Conservation (phyloP, 1,140 invertebrate species). For the Nylanderia fulva region DNA sequence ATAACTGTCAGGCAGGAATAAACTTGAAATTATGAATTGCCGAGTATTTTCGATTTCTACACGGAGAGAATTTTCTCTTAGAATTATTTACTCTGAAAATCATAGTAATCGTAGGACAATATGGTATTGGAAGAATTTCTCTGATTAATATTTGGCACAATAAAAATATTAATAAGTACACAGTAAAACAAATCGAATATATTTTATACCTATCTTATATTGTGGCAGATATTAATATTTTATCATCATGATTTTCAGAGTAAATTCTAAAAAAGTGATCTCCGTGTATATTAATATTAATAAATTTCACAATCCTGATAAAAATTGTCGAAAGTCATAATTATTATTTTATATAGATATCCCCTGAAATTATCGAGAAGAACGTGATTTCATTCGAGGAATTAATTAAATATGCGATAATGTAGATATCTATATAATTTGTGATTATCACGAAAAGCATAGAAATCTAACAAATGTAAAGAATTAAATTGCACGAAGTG, state of each 20-base stretch:
- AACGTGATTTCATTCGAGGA: background rate
- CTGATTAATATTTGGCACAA: no score
- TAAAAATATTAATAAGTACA: no score
- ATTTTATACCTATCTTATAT: no score
- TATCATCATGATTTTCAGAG: no score
- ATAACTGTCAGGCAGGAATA: slow-evolving; percentile 8
- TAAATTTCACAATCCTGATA: background rate
- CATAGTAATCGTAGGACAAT: no score
- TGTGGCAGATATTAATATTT: no score
- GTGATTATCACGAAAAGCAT: background rate
- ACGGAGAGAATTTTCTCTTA: no score
- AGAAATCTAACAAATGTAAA: background rate
- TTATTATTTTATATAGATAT: background rate
- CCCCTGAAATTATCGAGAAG: background rate
- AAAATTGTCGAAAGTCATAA: background rate
- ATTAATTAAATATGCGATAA: background rate
- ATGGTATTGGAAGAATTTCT: no score
- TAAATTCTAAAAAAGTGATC: no score
- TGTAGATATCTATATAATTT: background rate
- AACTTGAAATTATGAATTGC: background rate
- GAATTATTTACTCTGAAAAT: no score
- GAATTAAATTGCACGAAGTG: background rate
- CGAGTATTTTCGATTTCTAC: background rate
- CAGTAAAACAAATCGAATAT: no score
- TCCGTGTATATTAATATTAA: no score